Evolutionary conservation across 2,797 vertebrate genomes (phyloP), one percentile per base, ranked within the genome.

Genomic region (Bryconaethiops microstoma): DNA sequence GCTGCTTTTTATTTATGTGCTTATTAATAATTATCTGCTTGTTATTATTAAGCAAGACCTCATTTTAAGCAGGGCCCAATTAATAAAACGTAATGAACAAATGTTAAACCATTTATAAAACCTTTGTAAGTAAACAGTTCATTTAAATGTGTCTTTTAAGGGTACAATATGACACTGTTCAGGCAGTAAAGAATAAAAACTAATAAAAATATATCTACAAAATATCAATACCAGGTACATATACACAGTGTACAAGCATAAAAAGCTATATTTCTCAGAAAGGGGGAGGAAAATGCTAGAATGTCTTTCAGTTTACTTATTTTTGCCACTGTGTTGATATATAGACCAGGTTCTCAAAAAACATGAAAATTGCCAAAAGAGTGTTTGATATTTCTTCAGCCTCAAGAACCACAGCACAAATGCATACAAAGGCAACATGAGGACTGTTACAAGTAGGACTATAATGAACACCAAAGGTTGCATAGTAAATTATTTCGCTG

Each of bases 401-500:
- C 21, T 69, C 21, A 1, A 23, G 23, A 62, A 50, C 42, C 0
- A 1, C 21, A 17, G 14, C 40, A 70, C 7, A 19, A 59, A 48
- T 13, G 9, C 52, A 78, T 62, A 17, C 62, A 45, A 79, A 21
- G 57, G 55, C 40, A 50, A 29, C 29, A 60, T 57, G 48, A 73
- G 62, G n/a, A 57, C 14, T 50, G 25, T 42, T n/a, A 62, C 71
- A 19, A 63, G 42, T 25, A 55, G 16, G 35, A 78, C 75, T 79
- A 67, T 62, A 25, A 65, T 68, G 48, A 62, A 82, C 62, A 72
- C 55, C 40, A 76, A 59, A 79, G 35, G 60, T 45, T 82, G 80
- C 76, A 71, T 60, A 78, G 79, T 76, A 78, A 74, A 75, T 77
- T 29, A 55, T 78, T 84, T 71, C 52, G 17, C 64, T 62, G 62